Base-by-base conservation (phyloP, 2,888 invertebrate species). In the Entomobrya proxima region DNA sequence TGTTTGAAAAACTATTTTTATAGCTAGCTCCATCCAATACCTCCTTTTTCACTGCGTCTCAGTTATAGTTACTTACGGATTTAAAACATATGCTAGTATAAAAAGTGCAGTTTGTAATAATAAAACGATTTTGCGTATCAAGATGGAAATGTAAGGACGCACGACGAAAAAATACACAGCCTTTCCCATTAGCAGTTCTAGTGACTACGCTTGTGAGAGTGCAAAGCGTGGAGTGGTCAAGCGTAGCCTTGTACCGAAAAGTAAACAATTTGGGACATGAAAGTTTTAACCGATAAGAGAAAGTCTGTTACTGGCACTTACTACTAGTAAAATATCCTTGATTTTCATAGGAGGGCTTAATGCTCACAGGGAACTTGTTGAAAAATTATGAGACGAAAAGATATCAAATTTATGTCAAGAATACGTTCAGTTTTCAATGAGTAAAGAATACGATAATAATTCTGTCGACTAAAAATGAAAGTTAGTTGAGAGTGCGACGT, bases 221-320 rank as follows among this genome's bases (percentile, higher is more conserved):
- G 32, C 50, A 61, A 18, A 30, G n/a, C 24, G 13, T 61, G 35
- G 35, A 37, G 40, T 24, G 40, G 37, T 7, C 35, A 13, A 18
- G 18, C 52, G 0, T 78, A 85, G 78, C 85, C 85, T 85, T 85
- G 78, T 61, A 35, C 85, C 74, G 78, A 55, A 85, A 52, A 72
- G 52, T 67, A 67, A 69, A 84, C 77, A 84, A 84, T 55, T 84
- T 77, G 58, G 84, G 84, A 55, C 84, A 77, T 37, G 11, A 2
- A 32, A 18, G 35, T 4, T 55, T 21, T 58, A 37, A 58, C 50
- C 76, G 76, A 76, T 76, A 52, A 76, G 47, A 76, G 18, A 18
- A 9, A 55, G n/a, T n/a, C n/a, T n/a, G n/a, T n/a, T n/a, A n/a
- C n/a, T n/a, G n/a, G n/a, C n/a, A n/a, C n/a, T n/a, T n/a, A n/a